Conservation (phyloP, 2,113 vertebrate genomes). For the Chamaea fasciata region DNA sequence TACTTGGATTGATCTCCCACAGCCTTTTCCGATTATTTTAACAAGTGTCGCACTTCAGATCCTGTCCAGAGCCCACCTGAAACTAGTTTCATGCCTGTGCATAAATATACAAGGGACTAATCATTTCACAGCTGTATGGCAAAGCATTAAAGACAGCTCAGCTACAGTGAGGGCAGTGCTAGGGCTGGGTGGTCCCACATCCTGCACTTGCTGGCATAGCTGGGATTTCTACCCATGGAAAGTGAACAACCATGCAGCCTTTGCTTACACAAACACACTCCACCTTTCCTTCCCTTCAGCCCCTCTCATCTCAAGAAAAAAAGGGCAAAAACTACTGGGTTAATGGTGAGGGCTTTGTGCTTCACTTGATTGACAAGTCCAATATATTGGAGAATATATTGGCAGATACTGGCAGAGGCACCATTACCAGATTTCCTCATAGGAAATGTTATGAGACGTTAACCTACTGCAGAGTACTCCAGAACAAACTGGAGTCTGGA, state of each 20-base stretch:
- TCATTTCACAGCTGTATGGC: not conserved
- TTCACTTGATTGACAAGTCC: not conserved
- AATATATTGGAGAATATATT: not conserved
- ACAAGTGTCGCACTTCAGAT: not conserved
- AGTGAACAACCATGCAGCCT: not conserved
- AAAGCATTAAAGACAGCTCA: not conserved
- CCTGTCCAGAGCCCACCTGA: not conserved
- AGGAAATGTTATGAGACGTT: not conserved
- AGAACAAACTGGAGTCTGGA: not conserved
- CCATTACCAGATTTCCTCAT: not conserved
- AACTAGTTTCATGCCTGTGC: not conserved
- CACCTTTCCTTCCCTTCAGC: not conserved
- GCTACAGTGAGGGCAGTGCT: fast-evolving
- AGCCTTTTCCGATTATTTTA: not conserved
- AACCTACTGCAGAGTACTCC: not conserved
- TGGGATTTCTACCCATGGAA: not conserved
- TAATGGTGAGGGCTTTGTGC: not conserved
- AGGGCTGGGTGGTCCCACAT: not conserved
- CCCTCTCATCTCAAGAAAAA: not conserved
- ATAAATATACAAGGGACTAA: not conserved
- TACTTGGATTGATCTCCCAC: not conserved
- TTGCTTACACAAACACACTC: not conserved
- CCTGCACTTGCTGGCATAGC: not conserved
- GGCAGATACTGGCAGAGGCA: not conserved
- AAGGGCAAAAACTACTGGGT: not conserved